phyloP scores from a whole-genome alignment of 2,888 invertebrate species.

The Amblyjoppa fuscipennis region DNA sequence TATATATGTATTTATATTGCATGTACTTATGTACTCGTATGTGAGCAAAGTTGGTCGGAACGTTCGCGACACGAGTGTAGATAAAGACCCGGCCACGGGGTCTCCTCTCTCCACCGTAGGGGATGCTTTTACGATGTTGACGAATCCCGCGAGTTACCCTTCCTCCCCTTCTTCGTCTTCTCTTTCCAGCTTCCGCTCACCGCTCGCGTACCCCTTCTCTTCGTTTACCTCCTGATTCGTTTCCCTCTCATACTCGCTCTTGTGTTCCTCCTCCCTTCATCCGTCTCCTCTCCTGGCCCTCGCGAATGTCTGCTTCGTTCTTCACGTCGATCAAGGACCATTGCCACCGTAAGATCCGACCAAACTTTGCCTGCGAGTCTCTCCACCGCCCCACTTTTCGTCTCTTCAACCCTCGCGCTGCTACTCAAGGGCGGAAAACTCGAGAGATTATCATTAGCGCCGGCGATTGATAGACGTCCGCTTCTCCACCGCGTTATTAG shows the following conservation, averaged over 20 bases:
- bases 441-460: constrained; percentile 47
- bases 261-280: background rate
- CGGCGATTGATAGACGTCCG: constrained; percentile 35
- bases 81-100: constrained; percentile 44
- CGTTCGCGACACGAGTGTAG: constrained; percentile 46
- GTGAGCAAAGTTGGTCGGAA: constrained; percentile 28
- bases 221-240: constrained; percentile 52
- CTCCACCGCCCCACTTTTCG: background rate
- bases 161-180: constrained; percentile 65
- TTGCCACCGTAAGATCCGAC: constrained; percentile 55
- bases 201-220: constrained; percentile 27
- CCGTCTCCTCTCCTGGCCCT: constrained; percentile 3
- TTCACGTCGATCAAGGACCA: constrained; percentile 62
- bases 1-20: background rate
- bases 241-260: constrained; percentile 33
- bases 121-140: constrained; percentile 71
- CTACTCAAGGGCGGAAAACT: constrained; percentile 42
- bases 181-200: constrained; percentile 17
- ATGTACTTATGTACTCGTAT: background rate
- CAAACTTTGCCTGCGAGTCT: constrained; percentile 47
- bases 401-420: constrained; percentile 19
- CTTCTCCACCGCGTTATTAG: background rate
- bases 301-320: constrained; percentile 13
- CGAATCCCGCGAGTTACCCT: constrained; percentile 72
- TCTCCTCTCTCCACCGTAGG: constrained; percentile 23